Evolutionary conservation across 1,140 invertebrate genomes (phyloP).

Genomic region (Pseudachorutes palmiensis): DNA sequence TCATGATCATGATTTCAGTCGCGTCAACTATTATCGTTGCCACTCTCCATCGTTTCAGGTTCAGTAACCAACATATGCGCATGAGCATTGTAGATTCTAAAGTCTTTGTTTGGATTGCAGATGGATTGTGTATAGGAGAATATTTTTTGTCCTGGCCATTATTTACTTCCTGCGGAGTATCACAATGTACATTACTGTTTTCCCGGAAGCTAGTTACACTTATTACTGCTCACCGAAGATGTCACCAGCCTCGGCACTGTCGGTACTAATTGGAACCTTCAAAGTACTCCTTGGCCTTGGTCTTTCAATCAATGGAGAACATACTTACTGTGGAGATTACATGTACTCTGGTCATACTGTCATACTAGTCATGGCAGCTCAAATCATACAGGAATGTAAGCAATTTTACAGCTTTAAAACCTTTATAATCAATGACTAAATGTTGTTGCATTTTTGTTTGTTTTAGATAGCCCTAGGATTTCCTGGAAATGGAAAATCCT

Average conservation of each 20-base stretch:
- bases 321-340: constrained; percentile 60
- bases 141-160: constrained; percentile 72
- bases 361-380: constrained; percentile 35
- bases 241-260: constrained; percentile 58
- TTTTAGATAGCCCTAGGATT: constrained; percentile 29
- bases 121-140: constrained; percentile 70
- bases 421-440: constrained; percentile 2
- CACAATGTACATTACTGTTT: constrained; percentile 76
- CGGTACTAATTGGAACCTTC: constrained; percentile 52
- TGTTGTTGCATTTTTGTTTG: constrained; percentile 20
- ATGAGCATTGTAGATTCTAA: too few relatives aligned
- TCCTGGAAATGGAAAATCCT: constrained; percentile 6
- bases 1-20: constrained; percentile 71
- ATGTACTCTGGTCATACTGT: constrained; percentile 38
- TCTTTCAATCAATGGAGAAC: constrained; percentile 77
- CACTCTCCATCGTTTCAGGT: constrained; percentile 28
- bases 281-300: constrained; percentile 75
- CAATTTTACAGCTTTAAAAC: too few relatives aligned
- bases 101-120: constrained; percentile 48
- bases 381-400: constrained; percentile 39
- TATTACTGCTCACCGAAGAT: constrained; percentile 77
- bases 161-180: constrained; percentile 77
- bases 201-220: constrained; percentile 55
- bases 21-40: constrained; percentile 48
- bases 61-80: too few relatives aligned